phyloP scores from a whole-genome alignment of 64 coral and sea anemone genomes.

The Catalaphyllia jardinei region DNA sequence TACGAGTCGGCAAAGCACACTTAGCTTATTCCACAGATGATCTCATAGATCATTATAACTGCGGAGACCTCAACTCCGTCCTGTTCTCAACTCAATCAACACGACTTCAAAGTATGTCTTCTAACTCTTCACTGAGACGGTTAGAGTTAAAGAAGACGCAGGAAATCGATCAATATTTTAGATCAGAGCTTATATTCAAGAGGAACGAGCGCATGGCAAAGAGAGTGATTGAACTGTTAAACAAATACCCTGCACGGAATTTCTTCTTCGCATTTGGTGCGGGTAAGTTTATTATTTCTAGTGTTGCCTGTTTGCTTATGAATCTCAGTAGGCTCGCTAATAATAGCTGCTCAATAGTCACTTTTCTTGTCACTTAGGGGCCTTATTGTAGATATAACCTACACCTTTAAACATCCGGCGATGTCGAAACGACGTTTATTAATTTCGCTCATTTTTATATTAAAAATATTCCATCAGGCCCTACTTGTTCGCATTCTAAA shows the following conservation, averaged over 20 bases:
- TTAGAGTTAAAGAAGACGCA: constrained; percentile 59
- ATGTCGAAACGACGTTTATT: too few species aligned
- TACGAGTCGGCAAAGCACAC: constrained; percentile 76
- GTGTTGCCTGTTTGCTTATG: too few species aligned
- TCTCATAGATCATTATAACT: constrained; percentile 91
- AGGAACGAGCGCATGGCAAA: constrained; percentile 88
- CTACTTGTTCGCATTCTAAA: too few species aligned
- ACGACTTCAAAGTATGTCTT: constrained; percentile 50
- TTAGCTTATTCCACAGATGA: constrained; percentile 78
- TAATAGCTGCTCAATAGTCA: too few species aligned
- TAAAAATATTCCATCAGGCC: too few species aligned
- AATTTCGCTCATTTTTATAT: too few species aligned
- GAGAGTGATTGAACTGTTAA: constrained; percentile 74
- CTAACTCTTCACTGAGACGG: constrained; percentile 55
- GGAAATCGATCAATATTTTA: constrained; percentile 81
- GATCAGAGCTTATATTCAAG: constrained; percentile 83
- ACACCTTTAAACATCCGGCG: too few species aligned
- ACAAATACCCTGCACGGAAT: constrained; percentile 63
- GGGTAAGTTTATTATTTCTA: constrained; percentile 45
- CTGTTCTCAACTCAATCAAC: constrained; percentile 69
- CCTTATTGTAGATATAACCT: too few species aligned
- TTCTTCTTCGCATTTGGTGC: constrained; percentile 99
- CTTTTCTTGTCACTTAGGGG: too few species aligned
- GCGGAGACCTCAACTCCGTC: constrained; percentile 80
- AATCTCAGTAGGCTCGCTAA: too few species aligned